Evolutionary conservation across 2,888 invertebrate genomes (phyloP), one percentile per base, ranked within the genome.

Genomic region (Drosophila siamana): DNA sequence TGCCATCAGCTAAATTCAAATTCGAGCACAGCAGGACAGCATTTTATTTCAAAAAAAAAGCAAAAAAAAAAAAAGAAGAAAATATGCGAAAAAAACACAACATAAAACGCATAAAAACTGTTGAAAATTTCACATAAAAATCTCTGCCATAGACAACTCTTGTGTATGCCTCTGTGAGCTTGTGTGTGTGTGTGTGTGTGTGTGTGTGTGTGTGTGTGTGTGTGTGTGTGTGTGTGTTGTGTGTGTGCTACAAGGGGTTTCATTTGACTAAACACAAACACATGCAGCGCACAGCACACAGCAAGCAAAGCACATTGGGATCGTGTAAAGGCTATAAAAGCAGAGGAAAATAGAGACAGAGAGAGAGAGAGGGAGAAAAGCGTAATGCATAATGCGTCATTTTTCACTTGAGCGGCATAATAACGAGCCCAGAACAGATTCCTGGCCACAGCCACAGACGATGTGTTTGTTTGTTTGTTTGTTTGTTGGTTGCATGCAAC

Each of bases 401-500:
- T 80, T 82, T 83, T 74, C 74, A 83, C 78, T 86, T 77, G 69
- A 80, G 62, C 70, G 61, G 48, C 75, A 81, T 81, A 78, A 79
- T 83, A 74, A 82, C 74, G 54, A 69, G 60, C 68, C 63, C 56
- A 28, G 46, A 44, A n/a, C n/a, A n/a, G 43, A 41, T 13, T n/a
- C 11, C 41, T 22, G 26, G 40, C n/a, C 52, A 56, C 40, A 61
- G 40, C n/a, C 52, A 56, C 40, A 61, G n/a, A 33, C 11, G 33
- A n/a, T 33, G 11, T 69, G 59, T n/a, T 33, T n/a, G 33, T 33
- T n/a, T n/a, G n/a, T 33, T 33, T 33, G 11, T 33, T 1, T n/a
- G n/a, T n/a, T n/a, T n/a, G n/a, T n/a, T n/a, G n/a, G 26, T 7
- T 50, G 30, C 48, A 38, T 36, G 50, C 60, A 72, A 41, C 65